Evolutionary conservation across 2,888 invertebrate species (phyloP), one percentile per base, ranked within the genome.

Genomic region (Periphyllus acericola): DNA sequence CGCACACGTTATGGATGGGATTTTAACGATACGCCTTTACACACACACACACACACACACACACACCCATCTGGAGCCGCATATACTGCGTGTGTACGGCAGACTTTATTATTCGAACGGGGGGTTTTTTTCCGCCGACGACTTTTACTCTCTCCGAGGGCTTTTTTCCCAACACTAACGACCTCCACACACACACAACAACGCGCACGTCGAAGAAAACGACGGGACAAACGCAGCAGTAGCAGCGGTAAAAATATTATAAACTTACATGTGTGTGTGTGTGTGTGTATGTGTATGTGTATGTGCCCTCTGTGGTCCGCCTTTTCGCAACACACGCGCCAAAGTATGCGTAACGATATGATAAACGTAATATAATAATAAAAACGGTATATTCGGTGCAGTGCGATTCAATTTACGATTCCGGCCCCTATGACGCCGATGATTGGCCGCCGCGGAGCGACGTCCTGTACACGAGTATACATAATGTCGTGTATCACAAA

Each of bases 41-140:
- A 66, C 66, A 40, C 40, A 60, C n/a, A 75, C 83, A 74, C 72
- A 83, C 55, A 34, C 52, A 21, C 46, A 32, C 46, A 32, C 40
- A 80, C 29, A 80, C 79, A 79, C 60, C 2, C 40, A n/a, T 75
- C n/a, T 46, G 29, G 21, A 55, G 52, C 17, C 78, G 25, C 71
- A 52, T 29, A 52, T 29, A 29, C 36, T 76, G 55, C 9, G 36
- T 82, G 52, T 34, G 52, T 29, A 78, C 79, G 79, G 60, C 79
- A 79, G 86, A 86, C 86, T 87, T 87, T 87, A 87, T 87, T 87
- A 87, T 87, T 75, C 87, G 74, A 66, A 66, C 80, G 74, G 66
- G n/a, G 74, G 40, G 25, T 83, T 83, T 74, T 40, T 83, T 40
- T 36, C 19, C 25, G 9, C 17, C 71, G 32, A 71, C 66, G 66